These are phyloP conservation scores for Eupithecia inturbata DNA, from an alignment of 2,888 invertebrate species.

Conservation along the genomic window DNA sequence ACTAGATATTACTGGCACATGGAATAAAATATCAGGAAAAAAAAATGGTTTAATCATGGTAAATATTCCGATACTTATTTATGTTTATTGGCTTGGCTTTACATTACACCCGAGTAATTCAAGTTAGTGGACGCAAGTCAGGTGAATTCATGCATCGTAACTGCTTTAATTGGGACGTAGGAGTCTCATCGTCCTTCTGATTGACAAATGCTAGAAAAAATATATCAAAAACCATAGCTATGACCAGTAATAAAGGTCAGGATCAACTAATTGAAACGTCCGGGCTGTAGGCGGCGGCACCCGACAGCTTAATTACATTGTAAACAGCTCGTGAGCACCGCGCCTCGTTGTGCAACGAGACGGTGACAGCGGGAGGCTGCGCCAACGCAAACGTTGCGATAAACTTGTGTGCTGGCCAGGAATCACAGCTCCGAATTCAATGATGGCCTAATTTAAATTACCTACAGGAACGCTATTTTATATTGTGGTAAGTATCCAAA, in stretches of 20 bases:
- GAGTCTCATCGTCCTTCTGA: neutral
- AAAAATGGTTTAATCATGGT: neutral
- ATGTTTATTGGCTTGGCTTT: neutral
- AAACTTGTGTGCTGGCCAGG: neutral
- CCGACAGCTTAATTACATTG: constrained; percentile 67
- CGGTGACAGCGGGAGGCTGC: constrained; percentile 59
- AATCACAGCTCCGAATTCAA: neutral
- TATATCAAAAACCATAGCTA: neutral
- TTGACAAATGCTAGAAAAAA: constrained; percentile 1
- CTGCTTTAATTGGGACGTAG: neutral
- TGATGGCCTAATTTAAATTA: too few relatives aligned
- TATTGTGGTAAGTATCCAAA: too few relatives aligned
- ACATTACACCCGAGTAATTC: neutral
- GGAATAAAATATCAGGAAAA: neutral
- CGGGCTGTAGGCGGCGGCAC: constrained; percentile 64
- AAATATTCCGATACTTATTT: neutral
- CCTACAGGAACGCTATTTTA: too few relatives aligned
- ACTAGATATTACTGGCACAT: too few relatives aligned
- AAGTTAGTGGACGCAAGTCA: neutral
- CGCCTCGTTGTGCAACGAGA: constrained; percentile 59
- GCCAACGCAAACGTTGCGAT: constrained; percentile 48
- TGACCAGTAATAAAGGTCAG: constrained; percentile 5
- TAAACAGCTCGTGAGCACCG: constrained; percentile 58
- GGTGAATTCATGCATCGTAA: neutral
- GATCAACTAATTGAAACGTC: constrained; percentile 67